Percentiles rank a stretch among this genome's conserved stretches.
Conservation (phyloP, 2,888 invertebrate species). For the Leucozona laternaria region DNA sequence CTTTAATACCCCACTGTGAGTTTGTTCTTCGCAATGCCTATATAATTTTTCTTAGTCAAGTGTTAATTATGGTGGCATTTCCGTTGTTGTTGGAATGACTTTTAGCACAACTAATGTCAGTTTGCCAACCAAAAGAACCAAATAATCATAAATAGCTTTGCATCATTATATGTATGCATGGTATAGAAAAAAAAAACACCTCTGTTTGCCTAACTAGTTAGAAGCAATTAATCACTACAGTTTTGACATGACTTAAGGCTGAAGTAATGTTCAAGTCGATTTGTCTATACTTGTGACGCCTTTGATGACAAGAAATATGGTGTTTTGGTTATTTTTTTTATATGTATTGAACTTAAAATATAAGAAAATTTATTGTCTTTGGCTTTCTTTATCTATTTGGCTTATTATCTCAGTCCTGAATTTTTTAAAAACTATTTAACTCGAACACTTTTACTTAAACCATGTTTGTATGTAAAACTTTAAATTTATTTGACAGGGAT, state of each 20-base stretch:
- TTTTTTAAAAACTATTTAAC: no score
- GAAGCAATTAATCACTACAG: conserved; percentile 49
- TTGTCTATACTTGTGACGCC: conserved; percentile 10
- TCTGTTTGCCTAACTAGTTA: conserved; percentile 38
- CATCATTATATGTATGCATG: conserved; percentile 12
- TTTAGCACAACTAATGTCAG: conserved; percentile 14
- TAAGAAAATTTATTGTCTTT: neutral
- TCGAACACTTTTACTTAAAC: no score
- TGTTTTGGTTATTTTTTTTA: neutral
- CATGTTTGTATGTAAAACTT: no score
- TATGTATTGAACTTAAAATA: neutral
- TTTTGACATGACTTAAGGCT: conserved; percentile 37
- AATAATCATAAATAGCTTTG: conserved; percentile 16
- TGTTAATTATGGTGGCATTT: conserved; percentile 71
- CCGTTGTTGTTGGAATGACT: conserved; percentile 40
- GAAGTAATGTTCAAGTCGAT: neutral
- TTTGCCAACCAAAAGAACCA: conserved; percentile 31
- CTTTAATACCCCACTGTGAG: neutral
- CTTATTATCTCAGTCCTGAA: neutral
- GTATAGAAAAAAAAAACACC: no score
- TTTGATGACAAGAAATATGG: conserved; percentile 1
- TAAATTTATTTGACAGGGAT: no score
- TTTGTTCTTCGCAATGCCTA: neutral
- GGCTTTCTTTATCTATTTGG: neutral
- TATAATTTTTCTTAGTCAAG: conserved; percentile 46